Base-by-base conservation (phyloP, 2,888 invertebrate genomes). In the Drosophila birchii region DNA sequence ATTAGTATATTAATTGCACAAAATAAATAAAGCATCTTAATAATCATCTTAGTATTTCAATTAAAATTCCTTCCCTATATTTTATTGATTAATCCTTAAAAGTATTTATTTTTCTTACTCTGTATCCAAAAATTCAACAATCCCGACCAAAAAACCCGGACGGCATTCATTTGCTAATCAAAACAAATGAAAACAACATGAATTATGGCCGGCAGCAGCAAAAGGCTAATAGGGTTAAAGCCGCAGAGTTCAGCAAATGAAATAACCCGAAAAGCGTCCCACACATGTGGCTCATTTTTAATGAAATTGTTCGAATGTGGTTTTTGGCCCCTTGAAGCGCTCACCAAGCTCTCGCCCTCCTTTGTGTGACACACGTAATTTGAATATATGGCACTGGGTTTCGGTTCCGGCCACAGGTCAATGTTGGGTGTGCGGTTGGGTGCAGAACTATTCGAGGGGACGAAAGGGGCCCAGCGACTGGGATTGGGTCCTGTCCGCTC, bases 121-220 rank as follows among this genome's bases (percentile, higher is more conserved):
- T 53, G 51, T 23, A 53, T 67, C 83, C 20, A 59, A 61, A 58
- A 61, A 59, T 43, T n/a, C 36, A 67, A 64, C 68, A 80, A 73
- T 72, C 45, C 62, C 23, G 56, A 58, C 75, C 53, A 47, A 49
- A 49, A 51, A 55, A 59, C 66, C 67, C 64, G 67, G 45, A 57
- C 66, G 76, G 68, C 77, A 80, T 76, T 88, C 78, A 78, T 88
- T 86, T 86, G 78, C 78, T 89, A 90, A 90, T 88, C 87, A 88
- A 88, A 90, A 85, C 90, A 88, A 88, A 88, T 87, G 87, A 89
- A 88, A 89, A 83, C 88, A 78, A 87, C 77, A 87, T 87, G 82
- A 87, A 76, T 87, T 87, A 87, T 87, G 75, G 78, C 73, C 49
- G 58, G 67, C 53, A 58, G 79, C 71, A 75, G 81, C 69, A 39